A percentile compares a stretch with the other conserved stretches of the same genome.
These are phyloP conservation scores for Leptinotarsa peninsularis DNA, from an alignment of 2,888 invertebrate genomes.

Conservation along the genomic window DNA sequence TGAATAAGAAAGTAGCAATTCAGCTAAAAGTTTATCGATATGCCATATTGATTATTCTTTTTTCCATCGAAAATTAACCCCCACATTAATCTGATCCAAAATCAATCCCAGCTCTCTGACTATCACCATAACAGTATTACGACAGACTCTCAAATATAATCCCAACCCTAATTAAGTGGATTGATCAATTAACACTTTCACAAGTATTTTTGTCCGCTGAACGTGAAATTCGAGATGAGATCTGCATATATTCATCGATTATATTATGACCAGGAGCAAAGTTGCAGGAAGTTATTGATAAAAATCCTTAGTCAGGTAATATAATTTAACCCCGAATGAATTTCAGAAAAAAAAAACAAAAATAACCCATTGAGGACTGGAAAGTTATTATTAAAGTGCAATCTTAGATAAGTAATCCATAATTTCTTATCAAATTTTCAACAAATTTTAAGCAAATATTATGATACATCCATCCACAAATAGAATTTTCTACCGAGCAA, in stretches of 20 bases:
- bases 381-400: too few species aligned
- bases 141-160: slow-evolving; percentile 22
- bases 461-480: too few species aligned
- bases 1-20: too few species aligned
- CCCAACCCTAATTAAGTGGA: slow-evolving; percentile 31
- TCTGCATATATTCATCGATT: slow-evolving; percentile 40
- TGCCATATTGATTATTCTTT: too few species aligned
- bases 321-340: not conserved
- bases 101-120: not conserved
- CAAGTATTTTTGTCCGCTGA: slow-evolving; percentile 28
- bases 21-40: too few species aligned
- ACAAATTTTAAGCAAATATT: too few species aligned
- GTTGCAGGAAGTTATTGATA: slow-evolving; percentile 26
- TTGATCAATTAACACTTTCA: slow-evolving; percentile 37
- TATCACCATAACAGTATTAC: not conserved
- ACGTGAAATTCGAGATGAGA: slow-evolving; percentile 29
- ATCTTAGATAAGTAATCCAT: too few species aligned
- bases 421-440: too few species aligned
- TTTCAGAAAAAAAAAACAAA: too few species aligned
- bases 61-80: not conserved
- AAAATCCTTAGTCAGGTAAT: not conserved
- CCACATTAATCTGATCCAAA: not conserved
- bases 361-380: too few species aligned
- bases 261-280: slow-evolving; percentile 43
- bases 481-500: too few species aligned